A percentile compares a stretch with the other conserved stretches of the same genome.
Evolutionary conservation across 2,797 vertebrate species (phyloP).

Genomic region (Schizopygopsis malacanthus): DNA sequence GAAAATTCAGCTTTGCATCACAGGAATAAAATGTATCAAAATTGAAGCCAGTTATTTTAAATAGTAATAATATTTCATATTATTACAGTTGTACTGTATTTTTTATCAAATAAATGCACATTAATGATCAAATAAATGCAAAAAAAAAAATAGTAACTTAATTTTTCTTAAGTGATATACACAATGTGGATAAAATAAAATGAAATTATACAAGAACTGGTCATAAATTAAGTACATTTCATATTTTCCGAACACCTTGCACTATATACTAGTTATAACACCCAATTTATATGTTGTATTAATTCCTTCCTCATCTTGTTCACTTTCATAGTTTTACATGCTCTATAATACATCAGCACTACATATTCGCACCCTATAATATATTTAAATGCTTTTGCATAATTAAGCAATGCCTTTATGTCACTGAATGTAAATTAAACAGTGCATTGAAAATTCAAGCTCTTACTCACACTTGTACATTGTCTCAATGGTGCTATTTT

Average conservation of each 20-base stretch:
- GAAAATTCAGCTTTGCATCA: not conserved
- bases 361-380: not conserved
- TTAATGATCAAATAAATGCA: too few species aligned
- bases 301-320: not conserved
- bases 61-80: not conserved
- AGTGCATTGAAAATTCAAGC: not conserved
- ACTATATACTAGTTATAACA: not conserved
- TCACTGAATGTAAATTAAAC: not conserved
- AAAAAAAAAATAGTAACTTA: too few species aligned
- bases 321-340: not conserved
- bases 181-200: too few species aligned
- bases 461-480: not conserved
- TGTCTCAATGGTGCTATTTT: constrained; percentile 6
- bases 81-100: not conserved
- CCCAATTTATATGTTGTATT: not conserved
- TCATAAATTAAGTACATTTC: not conserved
- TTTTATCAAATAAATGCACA: too few species aligned
- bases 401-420: not conserved
- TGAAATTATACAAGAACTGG: not conserved
- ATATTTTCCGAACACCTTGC: not conserved
- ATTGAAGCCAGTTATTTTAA: not conserved
- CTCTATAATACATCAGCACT: not conserved
- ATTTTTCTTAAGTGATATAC: too few species aligned
- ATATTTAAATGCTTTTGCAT: constrained; percentile 5
- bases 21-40: too few species aligned